These are phyloP conservation scores for Gryllus longicercus DNA, from an alignment of 2,888 invertebrate genomes.

Conservation along the genomic window DNA sequence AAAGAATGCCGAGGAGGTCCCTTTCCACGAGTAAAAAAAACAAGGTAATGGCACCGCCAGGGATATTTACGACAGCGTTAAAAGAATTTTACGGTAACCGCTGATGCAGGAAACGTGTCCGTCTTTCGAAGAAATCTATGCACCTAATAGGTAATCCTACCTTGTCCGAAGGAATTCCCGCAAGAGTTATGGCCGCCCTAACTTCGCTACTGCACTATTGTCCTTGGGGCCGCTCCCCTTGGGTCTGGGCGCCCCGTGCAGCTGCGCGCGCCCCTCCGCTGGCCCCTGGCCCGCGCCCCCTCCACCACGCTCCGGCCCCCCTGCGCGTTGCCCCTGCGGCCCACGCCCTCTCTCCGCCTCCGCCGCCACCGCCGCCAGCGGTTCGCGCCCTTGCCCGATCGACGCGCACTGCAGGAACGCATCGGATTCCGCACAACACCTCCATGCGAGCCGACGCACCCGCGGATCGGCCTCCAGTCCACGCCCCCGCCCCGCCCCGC, in stretches of 20 bases:
- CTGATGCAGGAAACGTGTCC: constrained; percentile 6
- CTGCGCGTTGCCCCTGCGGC: background rate
- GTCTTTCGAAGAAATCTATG: constrained; percentile 9
- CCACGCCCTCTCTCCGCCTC: background rate
- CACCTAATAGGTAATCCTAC: constrained; percentile 17
- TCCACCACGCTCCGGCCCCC: background rate
- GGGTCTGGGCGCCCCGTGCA: background rate
- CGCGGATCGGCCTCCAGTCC: background rate
- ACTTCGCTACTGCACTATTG: constrained; percentile 17
- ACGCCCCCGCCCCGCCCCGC: no score
- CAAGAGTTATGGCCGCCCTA: background rate
- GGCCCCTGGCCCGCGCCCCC: background rate
- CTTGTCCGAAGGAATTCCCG: background rate
- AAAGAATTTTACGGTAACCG: constrained; percentile 17
- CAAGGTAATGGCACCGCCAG: background rate
- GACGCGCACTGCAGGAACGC: background rate
- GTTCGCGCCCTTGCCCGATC: background rate
- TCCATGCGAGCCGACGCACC: background rate
- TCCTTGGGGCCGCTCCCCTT: background rate
- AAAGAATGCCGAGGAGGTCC: background rate
- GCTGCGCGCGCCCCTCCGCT: background rate
- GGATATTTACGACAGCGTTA: constrained; percentile 17
- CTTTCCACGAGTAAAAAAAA: background rate
- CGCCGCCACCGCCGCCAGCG: background rate
- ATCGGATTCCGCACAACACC: background rate